These are phyloP conservation scores for Emmelina monodactyla DNA, from an alignment of 2,888 invertebrate genomes.

Conservation along the genomic window DNA sequence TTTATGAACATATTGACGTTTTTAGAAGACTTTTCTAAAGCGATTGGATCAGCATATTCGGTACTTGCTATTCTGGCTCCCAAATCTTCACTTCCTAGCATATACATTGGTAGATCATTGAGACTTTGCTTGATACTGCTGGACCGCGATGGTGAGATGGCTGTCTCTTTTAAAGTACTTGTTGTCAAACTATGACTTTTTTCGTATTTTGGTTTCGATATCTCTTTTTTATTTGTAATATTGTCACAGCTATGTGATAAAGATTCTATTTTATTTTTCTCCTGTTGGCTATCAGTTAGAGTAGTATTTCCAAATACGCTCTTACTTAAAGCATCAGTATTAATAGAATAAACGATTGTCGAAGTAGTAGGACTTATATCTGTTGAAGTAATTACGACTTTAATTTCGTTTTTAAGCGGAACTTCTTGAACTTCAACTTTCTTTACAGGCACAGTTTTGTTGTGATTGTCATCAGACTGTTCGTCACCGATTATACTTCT, in stretches of 20 bases:
- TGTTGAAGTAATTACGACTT: slow-evolving; percentile 46
- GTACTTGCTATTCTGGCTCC: slow-evolving; percentile 89
- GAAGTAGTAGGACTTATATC: slow-evolving; percentile 39
- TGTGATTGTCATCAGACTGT: slow-evolving; percentile 42
- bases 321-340: slow-evolving; percentile 39
- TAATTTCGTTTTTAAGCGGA: slow-evolving; percentile 34
- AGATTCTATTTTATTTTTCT: slow-evolving; percentile 44
- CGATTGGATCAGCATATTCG: slow-evolving; percentile 84
- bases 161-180: slow-evolving; percentile 21
- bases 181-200: slow-evolving; percentile 45
- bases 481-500: slow-evolving; percentile 60
- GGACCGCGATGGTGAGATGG: slow-evolving; percentile 42
- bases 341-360: slow-evolving; percentile 26
- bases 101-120: slow-evolving; percentile 68
- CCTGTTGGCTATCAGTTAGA: slow-evolving; percentile 41
- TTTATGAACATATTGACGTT: slow-evolving; percentile 71
- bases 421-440: slow-evolving; percentile 25
- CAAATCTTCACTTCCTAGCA: slow-evolving; percentile 81
- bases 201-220: slow-evolving; percentile 31
- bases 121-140: slow-evolving; percentile 47
- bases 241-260: slow-evolving; percentile 50
- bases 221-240: slow-evolving; percentile 32
- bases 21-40: slow-evolving; percentile 59
- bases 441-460: slow-evolving; percentile 24
- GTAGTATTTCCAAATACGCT: slow-evolving; percentile 47